Evolutionary conservation across 2,797 vertebrate genomes (phyloP).

Genomic region (Poecilia wingei): DNA sequence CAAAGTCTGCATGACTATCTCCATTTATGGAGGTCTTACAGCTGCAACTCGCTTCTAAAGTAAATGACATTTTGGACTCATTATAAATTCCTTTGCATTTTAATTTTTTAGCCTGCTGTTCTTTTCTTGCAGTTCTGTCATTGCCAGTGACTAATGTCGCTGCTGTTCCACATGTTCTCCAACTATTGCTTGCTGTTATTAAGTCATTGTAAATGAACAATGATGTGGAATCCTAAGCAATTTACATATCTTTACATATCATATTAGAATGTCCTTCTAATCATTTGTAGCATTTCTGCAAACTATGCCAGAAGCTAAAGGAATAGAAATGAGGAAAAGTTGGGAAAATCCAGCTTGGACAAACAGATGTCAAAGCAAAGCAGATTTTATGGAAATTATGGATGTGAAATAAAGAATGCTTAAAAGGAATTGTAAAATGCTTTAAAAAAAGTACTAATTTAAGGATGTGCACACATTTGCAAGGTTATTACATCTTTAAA

Average conservation of each 20-base stretch:
- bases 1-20: background rate
- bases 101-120: background rate
- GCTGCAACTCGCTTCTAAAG: background rate
- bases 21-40: background rate
- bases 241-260: background rate
- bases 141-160: background rate
- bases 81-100: background rate
- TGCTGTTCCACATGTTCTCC: background rate
- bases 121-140: no score
- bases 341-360: background rate
- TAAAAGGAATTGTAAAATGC: background rate
- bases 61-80: background rate
- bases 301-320: background rate
- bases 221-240: background rate
- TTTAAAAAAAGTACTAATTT: background rate
- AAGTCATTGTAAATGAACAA: background rate
- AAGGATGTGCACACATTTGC: background rate
- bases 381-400: background rate
- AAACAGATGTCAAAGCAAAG: background rate
- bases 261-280: background rate
- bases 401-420: background rate
- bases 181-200: background rate
- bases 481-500: background rate
- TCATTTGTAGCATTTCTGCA: background rate
- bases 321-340: background rate